Evolutionary conservation across 2,797 vertebrate genomes (phyloP), one percentile per base, ranked within the genome.

Genomic region (Iguana delicatissima): DNA sequence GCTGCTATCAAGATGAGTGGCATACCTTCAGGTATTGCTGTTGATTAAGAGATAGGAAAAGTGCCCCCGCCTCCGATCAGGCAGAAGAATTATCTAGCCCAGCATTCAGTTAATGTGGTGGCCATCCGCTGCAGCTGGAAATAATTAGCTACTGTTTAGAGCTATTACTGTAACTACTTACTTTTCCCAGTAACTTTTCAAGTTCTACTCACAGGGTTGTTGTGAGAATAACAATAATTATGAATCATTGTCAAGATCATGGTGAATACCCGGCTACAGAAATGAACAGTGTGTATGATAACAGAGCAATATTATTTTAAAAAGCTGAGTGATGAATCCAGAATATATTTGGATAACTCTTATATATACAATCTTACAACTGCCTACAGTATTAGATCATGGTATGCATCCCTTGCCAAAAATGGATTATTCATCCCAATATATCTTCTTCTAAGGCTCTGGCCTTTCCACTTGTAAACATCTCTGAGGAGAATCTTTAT

Each of bases 361-460:
- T 10, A 69, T 32, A 67, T 62, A 38, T 29, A 72, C 9, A 35
- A 22, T 69, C 29, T 85, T 74, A 38, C 72, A 59, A 5, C 14
- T 86, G 24, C 91, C 2, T 4, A 55, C 14, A 86, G 3, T 13
- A 35, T 80, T 50, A 86, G 35, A 7, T 83, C 62, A 32, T 89
- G 16, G n/a, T 57, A 35, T 84, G 22, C 52, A 76, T 50, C 55
- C 24, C 38, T 88, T 52, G 24, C 13, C 64, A 81, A 91, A 84
- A 29, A 57, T 24, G 0, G 3, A 80, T 89, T 88, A 72, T 2
- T 83, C 14, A 18, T 20, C 84, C 85, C 3, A 29, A 32, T 64
- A 3, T 26, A 84, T 79, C 74, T 88, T 84, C 89, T 82, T 90
- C 59, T 89, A 10, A 22, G 89, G 12, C 26, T 84, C 38, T 80